Percentiles rank a stretch among this genome's conserved stretches.
phyloP scores from a whole-genome alignment of 2,797 vertebrate genomes.

The Pampus argenteus region DNA sequence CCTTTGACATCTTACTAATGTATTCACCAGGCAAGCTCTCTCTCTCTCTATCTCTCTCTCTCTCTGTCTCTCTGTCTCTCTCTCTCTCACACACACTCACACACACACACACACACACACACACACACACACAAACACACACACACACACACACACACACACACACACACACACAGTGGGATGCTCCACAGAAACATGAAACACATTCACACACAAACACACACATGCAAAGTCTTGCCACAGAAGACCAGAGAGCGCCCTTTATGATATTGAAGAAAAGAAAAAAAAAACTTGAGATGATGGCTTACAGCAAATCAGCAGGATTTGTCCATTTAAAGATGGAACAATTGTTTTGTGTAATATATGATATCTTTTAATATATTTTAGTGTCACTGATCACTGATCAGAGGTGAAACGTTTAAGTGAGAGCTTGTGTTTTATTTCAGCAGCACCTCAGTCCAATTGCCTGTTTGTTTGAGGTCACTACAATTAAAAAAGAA shows the following conservation, averaged over 20 bases:
- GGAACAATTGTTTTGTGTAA: conserved; percentile 2
- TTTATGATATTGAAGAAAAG: background rate
- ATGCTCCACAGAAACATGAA: conserved; percentile 1
- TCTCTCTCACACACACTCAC: too few relatives aligned
- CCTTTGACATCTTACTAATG: conserved; percentile 87
- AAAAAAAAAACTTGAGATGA: background rate
- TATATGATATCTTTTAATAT: background rate
- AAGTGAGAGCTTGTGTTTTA: conserved; percentile 54
- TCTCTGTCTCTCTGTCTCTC: too few relatives aligned
- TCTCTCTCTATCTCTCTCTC: too few relatives aligned
- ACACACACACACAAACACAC: too few relatives aligned
- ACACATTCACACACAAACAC: conserved; percentile 12
- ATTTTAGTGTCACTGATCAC: too few relatives aligned
- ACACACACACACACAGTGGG: conserved; percentile 10
- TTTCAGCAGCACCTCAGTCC: conserved; percentile 55
- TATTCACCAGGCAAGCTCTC: conserved; percentile 64
- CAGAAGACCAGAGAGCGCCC: conserved; percentile 17
- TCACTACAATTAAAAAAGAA: background rate
- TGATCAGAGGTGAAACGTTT: conserved; percentile 2
- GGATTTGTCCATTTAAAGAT: conserved; percentile 22
- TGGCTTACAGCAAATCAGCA: conserved; percentile 8
- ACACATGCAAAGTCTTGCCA: conserved; percentile 20
- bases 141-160: conserved; percentile 24
- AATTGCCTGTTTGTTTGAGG: background rate
- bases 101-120: too few relatives aligned